Base-by-base conservation (phyloP, 2,888 invertebrate species). In the Petrophora chlorosata region DNA sequence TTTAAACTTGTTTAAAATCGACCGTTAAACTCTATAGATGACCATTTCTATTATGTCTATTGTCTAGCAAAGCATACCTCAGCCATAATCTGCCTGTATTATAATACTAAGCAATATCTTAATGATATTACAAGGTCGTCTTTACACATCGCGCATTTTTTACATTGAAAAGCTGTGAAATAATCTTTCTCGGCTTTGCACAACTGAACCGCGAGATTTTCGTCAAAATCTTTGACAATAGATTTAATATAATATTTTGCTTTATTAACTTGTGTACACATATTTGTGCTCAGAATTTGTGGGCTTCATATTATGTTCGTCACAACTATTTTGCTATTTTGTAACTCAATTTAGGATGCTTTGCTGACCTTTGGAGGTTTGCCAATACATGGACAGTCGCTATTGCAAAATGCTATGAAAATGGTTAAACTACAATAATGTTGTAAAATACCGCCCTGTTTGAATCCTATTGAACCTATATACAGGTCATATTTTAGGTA, bases 111-210 rank as follows among this genome's bases (percentile, higher is more conserved):
- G 16, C 28, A 28, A 28, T 10, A 25, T 25, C 25, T 10, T 25
- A 3, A 16, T 16, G n/a, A n/a, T 40, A 39, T 19, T 16, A 15
- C 28, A 40, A 47, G 40, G 46, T 19, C 28, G 33, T 15, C 25
- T 19, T 38, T 23, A 17, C 39, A 39, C 23, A 19, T 34, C 34
- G 22, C 26, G 22, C 29, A 13, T 29, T 26, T 25, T 35, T 30
- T 41, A 14, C 47, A 47, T 41, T 47, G 41, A 35, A 29, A 30
- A 10, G 29, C 34, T 36, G 47, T 41, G 35, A 47, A 35, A 36
- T 4, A 13, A 33, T 22, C 16, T 4, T 39, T 13, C 5, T 16
- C 25, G 10, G 9, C 3, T 19, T 41, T 47, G 14, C 35, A 7
- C 34, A 40, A 41, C 19, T 19, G 4, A 39, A 41, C 25, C 30